Evolutionary conservation across 2,113 vertebrate species (phyloP).

Genomic region (Sapayoa aenigma): DNA sequence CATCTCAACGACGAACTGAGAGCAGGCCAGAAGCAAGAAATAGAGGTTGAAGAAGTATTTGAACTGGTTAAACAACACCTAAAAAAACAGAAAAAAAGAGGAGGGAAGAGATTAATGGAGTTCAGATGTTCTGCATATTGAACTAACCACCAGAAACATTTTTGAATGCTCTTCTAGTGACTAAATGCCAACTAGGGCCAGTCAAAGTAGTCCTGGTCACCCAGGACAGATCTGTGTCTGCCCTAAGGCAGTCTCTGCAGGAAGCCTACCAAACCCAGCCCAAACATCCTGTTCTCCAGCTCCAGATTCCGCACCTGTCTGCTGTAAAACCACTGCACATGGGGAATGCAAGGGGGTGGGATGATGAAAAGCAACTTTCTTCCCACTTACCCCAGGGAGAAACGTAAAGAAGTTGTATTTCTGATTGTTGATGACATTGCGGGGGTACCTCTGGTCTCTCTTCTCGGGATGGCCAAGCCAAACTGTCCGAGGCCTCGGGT

Average conservation of each 20-base stretch:
- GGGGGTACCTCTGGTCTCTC: slow-evolving; percentile 93
- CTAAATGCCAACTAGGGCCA: background rate
- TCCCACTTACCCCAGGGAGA: slow-evolving; percentile 85
- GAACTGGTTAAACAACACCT: slow-evolving; percentile 98
- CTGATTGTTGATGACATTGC: slow-evolving; percentile 99
- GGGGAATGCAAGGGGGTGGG: background rate
- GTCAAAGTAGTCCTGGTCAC: background rate
- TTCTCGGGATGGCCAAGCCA: slow-evolving; percentile 98
- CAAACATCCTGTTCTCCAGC: background rate
- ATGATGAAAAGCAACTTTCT: fast-evolving
- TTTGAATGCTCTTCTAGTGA: background rate
- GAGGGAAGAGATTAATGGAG: background rate
- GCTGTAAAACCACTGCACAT: background rate
- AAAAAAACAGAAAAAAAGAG: background rate
- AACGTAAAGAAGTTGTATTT: slow-evolving; percentile 99
- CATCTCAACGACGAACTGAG: slow-evolving; percentile 94
- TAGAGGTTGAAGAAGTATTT: slow-evolving; percentile 99
- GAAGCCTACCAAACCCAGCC: background rate
- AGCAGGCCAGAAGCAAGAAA: slow-evolving; percentile 94
- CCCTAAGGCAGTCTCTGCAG: background rate
- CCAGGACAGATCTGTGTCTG: background rate
- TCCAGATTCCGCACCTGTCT: background rate
- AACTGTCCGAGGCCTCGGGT: slow-evolving; percentile 90
- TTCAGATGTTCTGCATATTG: background rate
- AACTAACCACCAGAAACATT: background rate